A percentile compares a stretch with the other conserved stretches of the same genome.
phyloP scores from a whole-genome alignment of 2,888 invertebrate species.

The Sesia bembeciformis region DNA sequence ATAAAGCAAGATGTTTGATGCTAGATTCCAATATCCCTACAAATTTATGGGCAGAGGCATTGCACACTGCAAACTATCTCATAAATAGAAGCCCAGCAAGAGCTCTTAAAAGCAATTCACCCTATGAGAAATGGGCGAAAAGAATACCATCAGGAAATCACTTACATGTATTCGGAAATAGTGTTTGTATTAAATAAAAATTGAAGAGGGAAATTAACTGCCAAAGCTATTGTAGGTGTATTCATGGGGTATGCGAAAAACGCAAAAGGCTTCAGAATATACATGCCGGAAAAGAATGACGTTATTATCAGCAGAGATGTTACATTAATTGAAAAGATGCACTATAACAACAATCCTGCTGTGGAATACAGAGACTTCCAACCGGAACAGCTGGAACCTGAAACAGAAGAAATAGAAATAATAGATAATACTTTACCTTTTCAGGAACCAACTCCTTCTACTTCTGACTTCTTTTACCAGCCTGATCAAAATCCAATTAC shows the following conservation, averaged over 20 bases:
- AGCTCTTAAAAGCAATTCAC: not conserved
- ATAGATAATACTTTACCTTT: no score
- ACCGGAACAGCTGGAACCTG: no score
- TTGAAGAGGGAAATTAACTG: constrained; percentile 15
- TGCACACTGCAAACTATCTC: not conserved
- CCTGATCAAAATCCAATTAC: no score
- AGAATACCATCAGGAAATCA: not conserved
- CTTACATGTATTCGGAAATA: not conserved
- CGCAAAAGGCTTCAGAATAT: constrained; percentile 17
- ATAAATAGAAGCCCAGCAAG: not conserved
- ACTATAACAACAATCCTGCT: no score
- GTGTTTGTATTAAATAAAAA: not conserved
- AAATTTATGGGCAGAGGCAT: not conserved
- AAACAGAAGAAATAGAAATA: no score
- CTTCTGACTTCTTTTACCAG: no score
- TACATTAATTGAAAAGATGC: no score
- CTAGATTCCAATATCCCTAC: not conserved
- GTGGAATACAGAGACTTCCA: no score
- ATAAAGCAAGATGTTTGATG: not conserved
- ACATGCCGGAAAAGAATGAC: no score
- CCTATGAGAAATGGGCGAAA: not conserved
- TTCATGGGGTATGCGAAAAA: constrained; percentile 17
- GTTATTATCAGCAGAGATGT: no score
- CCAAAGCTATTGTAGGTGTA: constrained; percentile 13
- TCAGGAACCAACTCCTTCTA: no score